Conservation (phyloP, 1,140 invertebrate species). For the Drosophila prosaltans region DNA sequence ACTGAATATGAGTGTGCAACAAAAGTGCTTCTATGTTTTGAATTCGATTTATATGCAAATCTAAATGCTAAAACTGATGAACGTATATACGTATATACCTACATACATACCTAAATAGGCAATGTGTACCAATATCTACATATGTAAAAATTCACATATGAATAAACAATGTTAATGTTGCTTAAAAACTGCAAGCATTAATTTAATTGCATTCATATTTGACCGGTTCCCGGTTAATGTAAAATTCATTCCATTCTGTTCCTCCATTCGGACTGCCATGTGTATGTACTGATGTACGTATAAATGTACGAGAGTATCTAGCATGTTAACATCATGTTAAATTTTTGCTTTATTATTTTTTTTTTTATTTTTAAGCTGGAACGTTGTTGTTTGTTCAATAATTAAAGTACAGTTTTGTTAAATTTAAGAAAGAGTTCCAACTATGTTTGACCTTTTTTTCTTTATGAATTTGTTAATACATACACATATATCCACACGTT, state of each 20-base stretch:
- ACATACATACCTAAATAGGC: slow-evolving; percentile 27
- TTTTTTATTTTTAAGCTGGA: neutral
- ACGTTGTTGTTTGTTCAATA: neutral
- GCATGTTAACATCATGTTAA: slow-evolving; percentile 8
- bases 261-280: neutral
- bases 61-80: slow-evolving; percentile 16
- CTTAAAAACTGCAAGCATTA: neutral
- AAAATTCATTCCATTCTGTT: neutral
- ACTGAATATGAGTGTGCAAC: neutral
- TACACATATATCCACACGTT: too few relatives aligned
- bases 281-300: slow-evolving; percentile 23
- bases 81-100: slow-evolving; percentile 17
- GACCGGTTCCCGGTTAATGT: neutral
- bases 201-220: neutral
- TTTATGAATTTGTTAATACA: too few relatives aligned
- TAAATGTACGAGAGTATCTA: slow-evolving; percentile 35
- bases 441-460: too few relatives aligned
- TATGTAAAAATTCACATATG: neutral
- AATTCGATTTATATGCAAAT: slow-evolving; percentile 1
- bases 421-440: neutral
- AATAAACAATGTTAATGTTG: neutral
- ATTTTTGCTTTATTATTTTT: neutral
- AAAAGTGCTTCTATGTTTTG: slow-evolving; percentile 1
- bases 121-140: neutral
- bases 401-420: neutral